Evolutionary conservation across 2,113 vertebrate species (phyloP), one percentile per base, ranked within the genome.

Genomic region (Macquaria ambigua): DNA sequence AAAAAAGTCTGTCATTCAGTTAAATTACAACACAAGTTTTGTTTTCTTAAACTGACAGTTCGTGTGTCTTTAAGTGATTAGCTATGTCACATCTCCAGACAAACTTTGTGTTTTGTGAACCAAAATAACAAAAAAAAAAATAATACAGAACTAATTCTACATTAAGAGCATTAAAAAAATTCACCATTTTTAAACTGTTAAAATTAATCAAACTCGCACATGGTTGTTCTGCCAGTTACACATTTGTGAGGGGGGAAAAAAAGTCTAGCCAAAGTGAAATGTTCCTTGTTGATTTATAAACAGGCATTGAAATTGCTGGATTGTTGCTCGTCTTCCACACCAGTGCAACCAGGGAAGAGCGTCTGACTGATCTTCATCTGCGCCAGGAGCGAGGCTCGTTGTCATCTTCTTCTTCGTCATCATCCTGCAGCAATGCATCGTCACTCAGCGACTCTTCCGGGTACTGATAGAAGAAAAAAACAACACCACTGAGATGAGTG

Each of bases 361-460:
- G 0, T 61, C 39, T 25, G 23, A 39, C 46, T 8, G 56, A 75
- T 93, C 82, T 94, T 99, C 97, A 99, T 99, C 98, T 99, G 92
- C 98, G 97, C 98, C 98, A 99, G 1, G 98, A 96, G 83, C 98
- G 98, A 83, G 98, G 96, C 93, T 99, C 97, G 61, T 98, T 98
- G 91, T 98, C 98, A 0, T 99, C 98, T 39, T 99, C 98, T 82
- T 99, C 98, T 92, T 99, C 98, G 71, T 99, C 98, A 46, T 99
- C 98, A 23, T 99, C 98, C 94, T 98, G 98, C 93, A 99, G 96
- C 92, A 99, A 94, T 0, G 96, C 97, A 81, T 99, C 97, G 81
- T 98, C 98, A 82, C 98, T 97, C 93, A 99, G 93, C 39, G 98
- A 97, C 89, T 98, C 98, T 85, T 98, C 98, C 84, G 96, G 97